Evolutionary conservation across 2,113 vertebrate genomes (phyloP).

Genomic region (Aptenodytes forsteri): DNA sequence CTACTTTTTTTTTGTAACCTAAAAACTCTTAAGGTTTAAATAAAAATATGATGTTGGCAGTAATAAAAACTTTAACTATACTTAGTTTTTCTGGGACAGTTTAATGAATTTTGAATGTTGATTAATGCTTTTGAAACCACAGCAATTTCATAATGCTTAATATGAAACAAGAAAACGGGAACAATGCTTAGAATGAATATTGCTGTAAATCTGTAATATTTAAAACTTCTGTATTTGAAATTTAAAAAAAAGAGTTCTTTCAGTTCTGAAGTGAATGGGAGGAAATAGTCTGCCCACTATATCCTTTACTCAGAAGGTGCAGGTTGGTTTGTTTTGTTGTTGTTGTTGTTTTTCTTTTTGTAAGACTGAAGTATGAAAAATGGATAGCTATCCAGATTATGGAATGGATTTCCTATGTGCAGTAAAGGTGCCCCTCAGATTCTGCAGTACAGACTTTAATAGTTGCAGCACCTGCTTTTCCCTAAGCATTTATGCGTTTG

Average conservation of each 20-base stretch:
- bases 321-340: background rate
- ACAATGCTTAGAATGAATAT: background rate
- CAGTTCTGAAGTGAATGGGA: background rate
- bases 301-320: background rate
- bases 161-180: background rate
- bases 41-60: background rate
- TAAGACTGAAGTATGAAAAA: background rate
- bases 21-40: background rate
- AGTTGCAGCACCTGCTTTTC: background rate
- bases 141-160: background rate
- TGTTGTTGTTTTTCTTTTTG: background rate
- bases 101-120: background rate
- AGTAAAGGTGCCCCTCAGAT: background rate
- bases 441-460: background rate
- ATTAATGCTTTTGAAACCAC: background rate
- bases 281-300: background rate
- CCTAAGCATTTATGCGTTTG: background rate
- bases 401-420: background rate
- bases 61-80: background rate
- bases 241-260: background rate
- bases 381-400: background rate
- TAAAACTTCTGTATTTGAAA: background rate
- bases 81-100: background rate
- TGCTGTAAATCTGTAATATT: background rate
- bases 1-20: background rate